Evolutionary conservation across 2,888 invertebrate genomes (phyloP).

Genomic region (Criorhina ranunculi): DNA sequence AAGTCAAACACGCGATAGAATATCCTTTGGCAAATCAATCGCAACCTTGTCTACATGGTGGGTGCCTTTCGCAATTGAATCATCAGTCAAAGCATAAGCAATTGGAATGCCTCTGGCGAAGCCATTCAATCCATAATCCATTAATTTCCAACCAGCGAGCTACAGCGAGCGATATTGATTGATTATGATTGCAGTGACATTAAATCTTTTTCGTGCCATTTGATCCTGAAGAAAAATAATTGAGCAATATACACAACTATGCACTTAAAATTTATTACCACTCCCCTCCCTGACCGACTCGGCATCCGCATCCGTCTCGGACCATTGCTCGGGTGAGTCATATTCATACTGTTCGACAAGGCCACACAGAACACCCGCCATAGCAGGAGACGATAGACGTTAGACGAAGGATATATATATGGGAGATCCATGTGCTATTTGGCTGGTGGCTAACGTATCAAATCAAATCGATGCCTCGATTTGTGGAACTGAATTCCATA

Average conservation of each 20-base stretch:
- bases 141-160: conserved; percentile 52
- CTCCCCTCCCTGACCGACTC: not conserved
- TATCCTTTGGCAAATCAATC: not conserved
- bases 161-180: conserved; percentile 71
- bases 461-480: conserved; percentile 46
- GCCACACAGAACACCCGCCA: conserved; percentile 39
- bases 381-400: conserved; percentile 37
- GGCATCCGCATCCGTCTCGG: conserved; percentile 60
- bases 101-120: conserved; percentile 45
- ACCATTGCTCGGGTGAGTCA: conserved; percentile 57
- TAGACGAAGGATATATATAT: conserved; percentile 41
- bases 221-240: conserved; percentile 77
- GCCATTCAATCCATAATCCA: conserved; percentile 63
- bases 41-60: not conserved
- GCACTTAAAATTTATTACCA: conserved; percentile 77
- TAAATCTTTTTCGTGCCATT: conserved; percentile 78
- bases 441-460: conserved; percentile 53
- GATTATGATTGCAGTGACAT: conserved; percentile 77
- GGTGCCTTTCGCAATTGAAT: conserved; percentile 15
- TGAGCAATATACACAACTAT: conserved; percentile 77
- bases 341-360: conserved; percentile 32
- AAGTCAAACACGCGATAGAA: not conserved
- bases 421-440: conserved; percentile 44
- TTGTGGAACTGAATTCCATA: conserved; percentile 19
- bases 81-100: conserved; percentile 46